These are phyloP conservation scores for Drosophila diplacantha DNA, from an alignment of 2,888 invertebrate species.

Conservation along the genomic window DNA sequence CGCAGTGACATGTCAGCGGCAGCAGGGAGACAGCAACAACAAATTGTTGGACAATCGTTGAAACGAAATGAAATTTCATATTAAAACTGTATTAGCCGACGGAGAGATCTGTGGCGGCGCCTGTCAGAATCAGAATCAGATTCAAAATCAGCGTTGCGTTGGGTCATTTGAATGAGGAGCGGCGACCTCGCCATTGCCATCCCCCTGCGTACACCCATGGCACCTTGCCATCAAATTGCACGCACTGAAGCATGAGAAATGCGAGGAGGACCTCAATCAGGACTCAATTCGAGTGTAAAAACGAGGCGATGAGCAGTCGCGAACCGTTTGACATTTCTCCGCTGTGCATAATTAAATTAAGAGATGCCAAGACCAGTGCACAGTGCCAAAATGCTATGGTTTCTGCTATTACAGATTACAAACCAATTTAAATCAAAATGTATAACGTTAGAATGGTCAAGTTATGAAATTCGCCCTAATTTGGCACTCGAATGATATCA, in stretches of 20 bases:
- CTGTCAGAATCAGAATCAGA: conserved; percentile 47
- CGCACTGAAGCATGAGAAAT: conserved; percentile 71
- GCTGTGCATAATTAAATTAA: conserved; percentile 69
- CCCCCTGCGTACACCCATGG: conserved; percentile 8
- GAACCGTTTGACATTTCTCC: conserved; percentile 64
- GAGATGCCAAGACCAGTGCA: conserved; percentile 29
- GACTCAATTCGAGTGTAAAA: conserved; percentile 72
- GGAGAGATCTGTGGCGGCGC: conserved; percentile 31
- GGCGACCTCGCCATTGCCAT: conserved; percentile 1
- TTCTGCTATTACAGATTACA: too few relatives aligned
- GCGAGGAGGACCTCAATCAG: conserved; percentile 45
- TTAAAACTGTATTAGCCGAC: conserved; percentile 66
- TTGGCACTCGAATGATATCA: too few relatives aligned
- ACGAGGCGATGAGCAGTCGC: conserved; percentile 50
- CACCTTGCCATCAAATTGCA: conserved; percentile 56
- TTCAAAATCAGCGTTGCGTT: conserved; percentile 38
- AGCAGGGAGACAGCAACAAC: conserved; percentile 43
- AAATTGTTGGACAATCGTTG: conserved; percentile 51
- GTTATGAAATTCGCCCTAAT: too few relatives aligned
- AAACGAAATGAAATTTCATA: conserved; percentile 63
- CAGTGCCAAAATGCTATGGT: not conserved
- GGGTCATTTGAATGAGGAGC: conserved; percentile 67
- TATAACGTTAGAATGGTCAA: too few relatives aligned
- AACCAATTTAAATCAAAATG: too few relatives aligned
- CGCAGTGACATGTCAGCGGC: conserved; percentile 58